These are phyloP conservation scores for Enteromius fasciolatus DNA, from an alignment of 2,797 vertebrate species.

Conservation along the genomic window DNA sequence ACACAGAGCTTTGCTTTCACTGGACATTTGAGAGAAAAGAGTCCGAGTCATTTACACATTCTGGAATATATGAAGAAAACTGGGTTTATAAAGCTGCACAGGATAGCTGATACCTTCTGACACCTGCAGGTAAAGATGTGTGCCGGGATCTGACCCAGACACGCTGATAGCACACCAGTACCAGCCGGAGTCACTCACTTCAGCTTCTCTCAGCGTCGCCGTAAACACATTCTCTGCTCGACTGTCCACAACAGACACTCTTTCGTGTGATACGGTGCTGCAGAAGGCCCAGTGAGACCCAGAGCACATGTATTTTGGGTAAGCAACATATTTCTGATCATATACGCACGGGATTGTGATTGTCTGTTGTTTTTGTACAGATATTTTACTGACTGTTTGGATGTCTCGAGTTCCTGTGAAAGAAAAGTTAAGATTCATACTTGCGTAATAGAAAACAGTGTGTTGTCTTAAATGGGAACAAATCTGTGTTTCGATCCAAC, in stretches of 20 bases:
- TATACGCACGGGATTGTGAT: constrained; percentile 15
- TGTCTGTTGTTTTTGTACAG: not conserved
- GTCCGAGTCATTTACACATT: not conserved
- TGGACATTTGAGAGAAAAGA: not conserved
- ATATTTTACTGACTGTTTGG: not conserved
- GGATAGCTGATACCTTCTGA: not conserved
- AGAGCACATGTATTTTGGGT: not conserved
- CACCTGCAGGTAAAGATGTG: not conserved
- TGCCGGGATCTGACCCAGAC: fast-evolving
- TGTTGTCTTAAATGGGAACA: not conserved
- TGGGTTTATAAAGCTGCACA: not conserved
- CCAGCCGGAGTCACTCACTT: not conserved
- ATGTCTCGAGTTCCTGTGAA: not conserved
- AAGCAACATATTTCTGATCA: not conserved
- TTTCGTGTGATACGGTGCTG: fast-evolving
- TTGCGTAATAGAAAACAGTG: not conserved
- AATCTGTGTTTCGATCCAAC: not conserved
- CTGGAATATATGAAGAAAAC: not conserved
- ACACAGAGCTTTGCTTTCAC: not conserved
- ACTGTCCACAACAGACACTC: not conserved
- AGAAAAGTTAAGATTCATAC: not conserved
- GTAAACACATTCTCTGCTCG: not conserved
- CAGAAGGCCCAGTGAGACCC: fast-evolving
- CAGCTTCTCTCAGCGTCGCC: constrained; percentile 37
- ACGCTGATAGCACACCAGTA: constrained; percentile 40